Evolutionary conservation across 2,113 vertebrate species (phyloP).

Genomic region (Chlamydotis undulata): DNA sequence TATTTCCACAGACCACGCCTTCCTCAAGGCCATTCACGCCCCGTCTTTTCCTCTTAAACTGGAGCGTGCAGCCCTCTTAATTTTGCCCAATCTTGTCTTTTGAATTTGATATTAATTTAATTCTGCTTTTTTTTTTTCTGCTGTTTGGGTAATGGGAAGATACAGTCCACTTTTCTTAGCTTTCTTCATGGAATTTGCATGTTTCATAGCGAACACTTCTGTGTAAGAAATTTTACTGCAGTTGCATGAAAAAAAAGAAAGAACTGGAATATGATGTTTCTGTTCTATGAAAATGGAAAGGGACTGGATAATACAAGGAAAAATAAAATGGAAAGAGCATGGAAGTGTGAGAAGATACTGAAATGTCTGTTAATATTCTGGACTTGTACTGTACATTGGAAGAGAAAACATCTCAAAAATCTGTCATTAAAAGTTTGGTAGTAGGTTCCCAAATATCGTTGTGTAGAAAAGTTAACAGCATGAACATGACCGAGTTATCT

Average conservation of each 20-base stretch:
- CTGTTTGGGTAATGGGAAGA: not conserved
- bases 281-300: not conserved
- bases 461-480: not conserved
- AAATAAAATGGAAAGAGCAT: not conserved
- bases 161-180: not conserved
- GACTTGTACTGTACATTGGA: not conserved
- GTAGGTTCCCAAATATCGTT: not conserved
- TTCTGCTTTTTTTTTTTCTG: not conserved
- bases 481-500: not conserved
- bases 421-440: not conserved
- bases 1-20: not conserved
- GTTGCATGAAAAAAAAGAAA: not conserved
- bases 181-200: not conserved
- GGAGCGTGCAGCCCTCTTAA: not conserved
- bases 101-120: not conserved
- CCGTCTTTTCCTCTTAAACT: not conserved
- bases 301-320: not conserved
- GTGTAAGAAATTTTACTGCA: not conserved
- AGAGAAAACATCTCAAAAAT: not conserved
- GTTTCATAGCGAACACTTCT: not conserved
- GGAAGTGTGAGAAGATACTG: not conserved
- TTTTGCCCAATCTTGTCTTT: not conserved
- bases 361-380: not conserved
- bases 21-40: not conserved
- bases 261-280: not conserved